Evolutionary conservation across 2,797 vertebrate genomes (phyloP).

Genomic region (Peromyscus aztecus): DNA sequence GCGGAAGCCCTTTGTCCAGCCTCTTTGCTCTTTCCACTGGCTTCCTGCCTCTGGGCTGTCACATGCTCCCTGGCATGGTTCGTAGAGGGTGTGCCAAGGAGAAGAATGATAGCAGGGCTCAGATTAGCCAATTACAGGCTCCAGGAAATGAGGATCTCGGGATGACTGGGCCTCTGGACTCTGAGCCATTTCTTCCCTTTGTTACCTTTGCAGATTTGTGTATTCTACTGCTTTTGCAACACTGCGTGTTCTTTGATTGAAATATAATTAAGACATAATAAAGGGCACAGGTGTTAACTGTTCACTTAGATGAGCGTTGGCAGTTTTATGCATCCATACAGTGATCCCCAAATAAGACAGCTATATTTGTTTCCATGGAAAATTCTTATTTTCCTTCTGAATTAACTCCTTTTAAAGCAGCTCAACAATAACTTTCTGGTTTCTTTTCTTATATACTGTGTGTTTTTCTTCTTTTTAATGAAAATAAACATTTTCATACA

Average conservation of each 20-base stretch:
- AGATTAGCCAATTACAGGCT: constrained; percentile 53
- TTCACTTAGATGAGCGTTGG: constrained; percentile 18
- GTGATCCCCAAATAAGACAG: background rate
- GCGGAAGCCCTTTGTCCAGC: constrained; percentile 67
- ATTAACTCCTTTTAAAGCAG: background rate
- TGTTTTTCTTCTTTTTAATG: background rate
- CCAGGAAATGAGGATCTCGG: constrained; percentile 47
- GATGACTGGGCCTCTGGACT: constrained; percentile 30
- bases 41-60: constrained; percentile 65
- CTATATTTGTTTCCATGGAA: constrained; percentile 20
- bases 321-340: background rate
- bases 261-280: constrained; percentile 27
- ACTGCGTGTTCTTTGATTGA: constrained; percentile 45
- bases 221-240: constrained; percentile 11
- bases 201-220: background rate
- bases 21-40: constrained; percentile 71
- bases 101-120: constrained; percentile 42
- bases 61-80: constrained; percentile 53
- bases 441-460: background rate
- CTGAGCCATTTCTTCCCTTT: background rate
- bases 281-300: constrained; percentile 23
- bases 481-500: background rate
- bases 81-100: constrained; percentile 51
- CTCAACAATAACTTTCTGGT: background rate
- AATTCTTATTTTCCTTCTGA: constrained; percentile 24